Base-by-base conservation (phyloP, 37 sponge, comb jelly and placozoan genomes). In the Tethya wilhelma region DNA sequence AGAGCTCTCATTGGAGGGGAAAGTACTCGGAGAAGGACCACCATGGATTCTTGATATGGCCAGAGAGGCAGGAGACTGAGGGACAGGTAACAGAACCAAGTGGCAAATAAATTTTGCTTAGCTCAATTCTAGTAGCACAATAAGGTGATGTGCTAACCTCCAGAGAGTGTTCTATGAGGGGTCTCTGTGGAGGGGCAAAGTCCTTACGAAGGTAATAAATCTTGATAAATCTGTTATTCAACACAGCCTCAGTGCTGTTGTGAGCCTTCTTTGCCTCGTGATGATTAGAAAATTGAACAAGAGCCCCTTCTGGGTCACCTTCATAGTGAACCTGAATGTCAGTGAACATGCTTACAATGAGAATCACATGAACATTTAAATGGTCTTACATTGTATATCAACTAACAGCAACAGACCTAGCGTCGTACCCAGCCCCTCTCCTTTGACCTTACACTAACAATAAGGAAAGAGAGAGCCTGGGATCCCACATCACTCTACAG, bases 201-300 rank as follows among this genome's bases (percentile, higher is more conserved):
- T 77, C 75, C 60, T 44, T 77, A 31, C 69, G 79, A 49, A 86
- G 75, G 80, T 80, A 92, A 69, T 79, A 92, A 4, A 92, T 62
- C 65, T 68, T 79, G 74, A 92, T 84, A 53, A 92, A 93, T 17
- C 97, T 64, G 60, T 96, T 96, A 70, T 85, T 87, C 29, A 90
- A 71, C 2, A 96, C 97, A 64, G 97, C 97, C 45, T 94, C 94
- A 1, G 92, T 42, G 41, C 86, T 87, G 28, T 88, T 83, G 74
- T 91, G 89, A 30, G 97, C 97, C 33, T 74, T 84, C 77, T 90
- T 90, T 1, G 94, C 97, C 44, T 93, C 97, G 0, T 38, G 64
- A 1, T 75, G 84, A 1, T 87, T 68, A 2, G 89, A 81, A 46
- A 96, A 96, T 74, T 94, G 94, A 4, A 96, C 77, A 8, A 96